phyloP scores from a whole-genome alignment of 2,797 vertebrate genomes.

The Apodemus agrarius region DNA sequence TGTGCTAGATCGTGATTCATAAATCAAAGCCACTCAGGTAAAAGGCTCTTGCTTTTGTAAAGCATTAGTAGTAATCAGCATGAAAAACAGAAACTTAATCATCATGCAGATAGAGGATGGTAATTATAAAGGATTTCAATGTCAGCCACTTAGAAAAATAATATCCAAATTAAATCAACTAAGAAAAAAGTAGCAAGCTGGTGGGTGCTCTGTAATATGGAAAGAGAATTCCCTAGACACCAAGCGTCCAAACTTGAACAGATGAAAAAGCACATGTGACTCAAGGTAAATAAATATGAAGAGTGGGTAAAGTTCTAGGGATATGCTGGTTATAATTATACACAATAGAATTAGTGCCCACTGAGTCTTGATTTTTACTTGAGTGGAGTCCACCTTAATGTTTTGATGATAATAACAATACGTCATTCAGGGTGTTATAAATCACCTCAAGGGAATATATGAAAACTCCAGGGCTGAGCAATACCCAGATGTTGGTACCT shows the following conservation, averaged over 20 bases:
- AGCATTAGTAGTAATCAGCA: constrained; percentile 74
- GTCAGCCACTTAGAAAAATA: constrained; percentile 75
- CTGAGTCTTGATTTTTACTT: constrained; percentile 82
- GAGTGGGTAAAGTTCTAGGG: constrained; percentile 69
- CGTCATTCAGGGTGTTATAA: constrained; percentile 88
- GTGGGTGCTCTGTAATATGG: constrained; percentile 49
- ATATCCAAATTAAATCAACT: constrained; percentile 68
- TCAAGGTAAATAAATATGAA: constrained; percentile 76
- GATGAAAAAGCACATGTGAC: constrained; percentile 67
- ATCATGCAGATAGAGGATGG: constrained; percentile 64
- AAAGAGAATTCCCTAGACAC: neutral
- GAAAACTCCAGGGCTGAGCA: constrained; percentile 82
- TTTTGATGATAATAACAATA: constrained; percentile 87
- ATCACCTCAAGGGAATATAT: constrained; percentile 81
- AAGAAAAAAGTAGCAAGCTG: constrained; percentile 47
- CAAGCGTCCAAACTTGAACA: constrained; percentile 54
- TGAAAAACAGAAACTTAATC: constrained; percentile 80
- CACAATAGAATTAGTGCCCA: constrained; percentile 86
- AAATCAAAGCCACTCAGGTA: constrained; percentile 60
- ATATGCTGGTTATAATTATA: constrained; percentile 84
- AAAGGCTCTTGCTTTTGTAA: constrained; percentile 41
- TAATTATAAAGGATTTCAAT: constrained; percentile 78
- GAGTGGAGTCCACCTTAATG: constrained; percentile 79
- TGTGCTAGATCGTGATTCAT: constrained; percentile 7
- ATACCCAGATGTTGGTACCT: constrained; percentile 84